Percentiles rank a stretch among this genome's conserved stretches.
Evolutionary conservation across 2,797 vertebrate genomes (phyloP).

Genomic region (Mormyrops attenuatus): DNA sequence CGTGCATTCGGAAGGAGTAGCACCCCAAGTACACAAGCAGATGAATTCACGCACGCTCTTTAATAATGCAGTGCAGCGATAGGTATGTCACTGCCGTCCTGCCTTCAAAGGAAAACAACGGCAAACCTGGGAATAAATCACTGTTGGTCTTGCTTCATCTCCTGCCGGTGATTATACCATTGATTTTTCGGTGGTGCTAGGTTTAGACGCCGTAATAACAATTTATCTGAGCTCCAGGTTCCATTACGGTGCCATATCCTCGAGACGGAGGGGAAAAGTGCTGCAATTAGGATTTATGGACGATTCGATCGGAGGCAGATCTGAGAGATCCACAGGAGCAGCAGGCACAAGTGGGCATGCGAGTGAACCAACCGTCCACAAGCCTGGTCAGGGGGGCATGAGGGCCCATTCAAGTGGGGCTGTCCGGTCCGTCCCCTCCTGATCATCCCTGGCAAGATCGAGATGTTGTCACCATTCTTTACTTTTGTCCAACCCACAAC

Average conservation of each 20-base stretch:
- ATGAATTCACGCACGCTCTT: neutral
- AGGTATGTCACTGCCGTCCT: neutral
- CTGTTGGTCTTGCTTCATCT: constrained; percentile 15
- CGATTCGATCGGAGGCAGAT: constrained; percentile 39
- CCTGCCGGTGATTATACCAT: constrained; percentile 35
- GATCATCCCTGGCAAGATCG: neutral
- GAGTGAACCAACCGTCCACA: neutral
- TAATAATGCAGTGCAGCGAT: constrained; percentile 15
- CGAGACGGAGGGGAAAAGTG: constrained; percentile 26
- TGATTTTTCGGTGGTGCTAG: constrained; percentile 35
- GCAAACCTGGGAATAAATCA: constrained; percentile 22
- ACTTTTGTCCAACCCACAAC: neutral
- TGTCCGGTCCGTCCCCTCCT: neutral
- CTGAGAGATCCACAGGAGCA: constrained; percentile 38
- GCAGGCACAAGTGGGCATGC: neutral
- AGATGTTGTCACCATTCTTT: neutral
- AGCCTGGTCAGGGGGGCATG: neutral
- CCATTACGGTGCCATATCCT: constrained; percentile 27
- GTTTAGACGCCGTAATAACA: constrained; percentile 33
- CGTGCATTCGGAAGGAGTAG: constrained; percentile 47
- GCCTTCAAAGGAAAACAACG: constrained; percentile 7
- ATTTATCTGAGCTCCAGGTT: constrained; percentile 33
- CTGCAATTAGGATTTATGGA: constrained; percentile 42
- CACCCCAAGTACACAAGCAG: constrained; percentile 29
- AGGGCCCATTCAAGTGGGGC: neutral